Evolutionary conservation across 2,797 vertebrate genomes (phyloP).

Genomic region (Phrynocephalus guinanensis): DNA sequence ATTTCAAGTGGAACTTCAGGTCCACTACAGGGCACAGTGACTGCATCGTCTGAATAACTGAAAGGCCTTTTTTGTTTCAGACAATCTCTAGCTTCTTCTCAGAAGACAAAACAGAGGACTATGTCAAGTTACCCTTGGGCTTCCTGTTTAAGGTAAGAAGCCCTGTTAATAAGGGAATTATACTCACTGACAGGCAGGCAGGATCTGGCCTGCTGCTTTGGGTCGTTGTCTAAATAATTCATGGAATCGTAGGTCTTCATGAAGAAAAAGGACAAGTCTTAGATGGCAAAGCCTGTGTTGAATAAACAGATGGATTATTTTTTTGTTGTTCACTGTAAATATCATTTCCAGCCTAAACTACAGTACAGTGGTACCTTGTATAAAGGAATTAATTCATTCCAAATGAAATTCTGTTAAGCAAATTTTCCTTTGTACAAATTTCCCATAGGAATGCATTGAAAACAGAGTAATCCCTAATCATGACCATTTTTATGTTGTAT

Average conservation of each 20-base stretch:
- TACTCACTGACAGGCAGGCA: neutral
- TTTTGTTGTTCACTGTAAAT: neutral
- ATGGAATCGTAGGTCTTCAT: neutral
- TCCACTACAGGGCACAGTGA: neutral
- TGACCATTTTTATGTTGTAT: too few species aligned
- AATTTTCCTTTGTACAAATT: too few species aligned
- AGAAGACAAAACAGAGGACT: accelerated
- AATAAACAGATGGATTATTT: too few species aligned
- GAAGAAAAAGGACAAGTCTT: neutral
- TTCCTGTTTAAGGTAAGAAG: conserved; percentile 65
- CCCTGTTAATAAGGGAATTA: too few species aligned
- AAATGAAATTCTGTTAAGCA: too few species aligned
- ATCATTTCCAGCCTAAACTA: neutral
- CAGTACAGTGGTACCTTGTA: too few species aligned
- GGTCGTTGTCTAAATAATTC: neutral
- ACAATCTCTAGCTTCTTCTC: neutral
- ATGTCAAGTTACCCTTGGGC: neutral
- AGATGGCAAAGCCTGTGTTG: neutral
- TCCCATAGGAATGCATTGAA: too few species aligned
- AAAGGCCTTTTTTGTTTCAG: neutral
- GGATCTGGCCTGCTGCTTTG: neutral
- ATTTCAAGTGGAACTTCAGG: neutral
- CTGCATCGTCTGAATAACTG: neutral
- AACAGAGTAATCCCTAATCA: too few species aligned
- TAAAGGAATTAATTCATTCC: too few species aligned